These are phyloP conservation scores for Capromys pilorides DNA, from an alignment of 2,797 vertebrate species.

Conservation along the genomic window DNA sequence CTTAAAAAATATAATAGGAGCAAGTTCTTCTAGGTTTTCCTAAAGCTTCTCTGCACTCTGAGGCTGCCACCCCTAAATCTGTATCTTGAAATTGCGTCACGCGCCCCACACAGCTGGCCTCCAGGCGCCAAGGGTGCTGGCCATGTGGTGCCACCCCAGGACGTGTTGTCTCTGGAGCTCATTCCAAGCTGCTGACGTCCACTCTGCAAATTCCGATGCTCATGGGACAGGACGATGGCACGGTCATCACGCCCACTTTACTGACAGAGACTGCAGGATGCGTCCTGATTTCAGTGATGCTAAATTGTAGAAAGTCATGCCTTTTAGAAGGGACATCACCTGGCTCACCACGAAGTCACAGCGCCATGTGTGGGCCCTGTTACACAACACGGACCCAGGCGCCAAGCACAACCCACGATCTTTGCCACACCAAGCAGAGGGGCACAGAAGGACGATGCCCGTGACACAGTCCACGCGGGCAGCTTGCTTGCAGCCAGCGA, in stretches of 20 bases:
- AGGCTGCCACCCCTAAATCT: fast-evolving
- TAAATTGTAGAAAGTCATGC: neutral
- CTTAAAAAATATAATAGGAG: neutral
- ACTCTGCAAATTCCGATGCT: neutral
- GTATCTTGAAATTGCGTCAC: neutral
- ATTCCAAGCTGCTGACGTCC: neutral
- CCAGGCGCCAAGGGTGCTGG: neutral
- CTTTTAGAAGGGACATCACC: neutral
- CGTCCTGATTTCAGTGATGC: neutral
- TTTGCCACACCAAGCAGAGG: neutral
- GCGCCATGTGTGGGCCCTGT: neutral
- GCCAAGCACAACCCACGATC: neutral
- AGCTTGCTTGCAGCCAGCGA: neutral
- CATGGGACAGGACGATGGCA: fast-evolving
- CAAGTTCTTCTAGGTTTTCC: neutral
- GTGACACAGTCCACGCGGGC: neutral
- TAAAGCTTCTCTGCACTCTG: neutral
- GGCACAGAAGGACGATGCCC: neutral
- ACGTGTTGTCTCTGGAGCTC: neutral
- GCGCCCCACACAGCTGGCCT: fast-evolving
- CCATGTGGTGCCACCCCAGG: neutral
- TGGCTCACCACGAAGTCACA: neutral
- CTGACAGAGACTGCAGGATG: neutral
- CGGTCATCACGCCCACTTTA: neutral
- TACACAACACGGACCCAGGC: neutral